Evolutionary conservation across 2,888 invertebrate species (phyloP).

Genomic region (Orchesellides sinensis): DNA sequence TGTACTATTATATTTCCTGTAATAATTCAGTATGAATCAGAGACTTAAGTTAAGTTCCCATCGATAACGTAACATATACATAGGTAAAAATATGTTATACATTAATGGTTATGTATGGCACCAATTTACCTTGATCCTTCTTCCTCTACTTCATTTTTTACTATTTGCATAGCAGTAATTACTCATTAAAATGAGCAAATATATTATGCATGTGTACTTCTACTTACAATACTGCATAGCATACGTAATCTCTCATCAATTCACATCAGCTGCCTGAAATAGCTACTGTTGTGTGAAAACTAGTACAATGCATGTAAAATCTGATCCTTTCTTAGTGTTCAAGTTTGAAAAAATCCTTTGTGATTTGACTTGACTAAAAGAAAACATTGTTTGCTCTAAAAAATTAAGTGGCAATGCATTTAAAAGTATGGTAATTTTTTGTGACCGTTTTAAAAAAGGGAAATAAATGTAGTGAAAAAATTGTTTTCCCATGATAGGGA

Average conservation of each 20-base stretch:
- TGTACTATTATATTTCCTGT: constrained; percentile 57
- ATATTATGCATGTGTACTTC: background rate
- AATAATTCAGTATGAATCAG: too few relatives aligned
- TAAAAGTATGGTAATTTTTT: background rate
- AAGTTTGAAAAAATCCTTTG: background rate
- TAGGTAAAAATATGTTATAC: too few relatives aligned
- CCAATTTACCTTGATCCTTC: constrained; percentile 42
- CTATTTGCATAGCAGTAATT: background rate
- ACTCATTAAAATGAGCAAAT: background rate
- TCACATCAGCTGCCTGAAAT: constrained; percentile 30
- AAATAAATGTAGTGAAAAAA: constrained; percentile 25
- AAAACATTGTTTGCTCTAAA: constrained; percentile 32
- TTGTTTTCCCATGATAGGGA: constrained; percentile 47
- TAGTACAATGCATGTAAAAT: constrained; percentile 33
- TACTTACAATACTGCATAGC: too few relatives aligned
- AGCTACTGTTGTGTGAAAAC: constrained; percentile 58
- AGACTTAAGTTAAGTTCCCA: background rate
- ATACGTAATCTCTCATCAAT: too few relatives aligned
- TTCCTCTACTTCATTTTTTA: constrained; percentile 1
- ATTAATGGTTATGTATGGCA: too few relatives aligned
- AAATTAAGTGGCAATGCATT: background rate
- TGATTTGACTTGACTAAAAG: constrained; percentile 1
- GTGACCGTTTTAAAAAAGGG: constrained; percentile 28
- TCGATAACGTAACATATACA: background rate
- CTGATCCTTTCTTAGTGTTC: background rate